A percentile compares a stretch with the other conserved stretches of the same genome.
Conservation (phyloP, 2,797 vertebrate species). For the Scolopax rusticola region DNA sequence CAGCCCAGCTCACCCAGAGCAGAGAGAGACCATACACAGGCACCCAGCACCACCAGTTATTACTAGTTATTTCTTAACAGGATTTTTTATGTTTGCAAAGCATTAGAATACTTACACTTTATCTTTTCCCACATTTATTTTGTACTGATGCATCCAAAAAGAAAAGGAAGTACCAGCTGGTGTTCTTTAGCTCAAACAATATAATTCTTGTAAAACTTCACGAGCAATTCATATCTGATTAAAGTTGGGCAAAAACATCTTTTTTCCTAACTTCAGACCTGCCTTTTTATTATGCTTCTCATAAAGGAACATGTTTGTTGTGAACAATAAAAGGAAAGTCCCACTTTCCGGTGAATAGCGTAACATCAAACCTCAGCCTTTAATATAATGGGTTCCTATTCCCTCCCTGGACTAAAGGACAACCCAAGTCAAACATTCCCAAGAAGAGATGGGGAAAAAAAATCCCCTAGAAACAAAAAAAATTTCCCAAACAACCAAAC, state of each 20-base stretch:
- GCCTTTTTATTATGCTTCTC: slow-evolving; percentile 11
- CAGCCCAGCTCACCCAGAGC: not conserved
- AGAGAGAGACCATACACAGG: not conserved
- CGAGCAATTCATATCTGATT: slow-evolving; percentile 34
- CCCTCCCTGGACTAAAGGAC: not conserved
- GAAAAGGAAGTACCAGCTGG: slow-evolving; percentile 5
- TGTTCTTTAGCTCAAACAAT: slow-evolving; percentile 17
- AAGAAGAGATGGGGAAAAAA: not conserved
- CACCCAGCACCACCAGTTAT: not conserved
- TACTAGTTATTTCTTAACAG: not conserved
- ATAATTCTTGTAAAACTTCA: not conserved
- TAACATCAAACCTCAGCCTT: slow-evolving; percentile 39
- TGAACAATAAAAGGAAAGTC: slow-evolving; percentile 67
- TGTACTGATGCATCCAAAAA: not conserved
- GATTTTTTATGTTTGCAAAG: not conserved
- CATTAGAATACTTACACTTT: not conserved
- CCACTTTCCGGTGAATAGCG: slow-evolving; percentile 34
- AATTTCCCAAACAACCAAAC: not conserved
- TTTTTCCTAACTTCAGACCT: not conserved
- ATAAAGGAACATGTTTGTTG: slow-evolving; percentile 30
- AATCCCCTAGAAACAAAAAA: slow-evolving; percentile 27
- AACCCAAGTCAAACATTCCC: not conserved
- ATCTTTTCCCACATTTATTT: not conserved
- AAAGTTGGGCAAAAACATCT: not conserved
- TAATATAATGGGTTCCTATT: slow-evolving; percentile 5